Base-by-base conservation (phyloP, 2,888 invertebrate species). In the Eupithecia abbreviata region DNA sequence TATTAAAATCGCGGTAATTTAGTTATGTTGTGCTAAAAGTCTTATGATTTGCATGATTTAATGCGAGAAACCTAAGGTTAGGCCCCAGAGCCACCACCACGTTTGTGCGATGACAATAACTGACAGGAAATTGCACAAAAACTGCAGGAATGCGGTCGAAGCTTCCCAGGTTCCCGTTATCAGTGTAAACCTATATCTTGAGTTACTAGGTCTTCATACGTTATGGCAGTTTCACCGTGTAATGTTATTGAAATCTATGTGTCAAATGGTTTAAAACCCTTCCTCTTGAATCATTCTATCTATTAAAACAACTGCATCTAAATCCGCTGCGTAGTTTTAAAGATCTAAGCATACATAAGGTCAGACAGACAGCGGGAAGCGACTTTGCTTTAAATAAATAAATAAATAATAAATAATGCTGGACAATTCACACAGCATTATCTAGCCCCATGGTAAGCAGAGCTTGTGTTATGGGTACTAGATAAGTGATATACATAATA, bases 131-230 rank as follows among this genome's bases (percentile, higher is more conserved):
- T 70, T 66, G 45, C 65, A 12, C 43, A 69, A 78, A 78, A 77
- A 78, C 75, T 74, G 75, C 75, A 71, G 74, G 78, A 78, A 78
- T 78, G 78, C 76, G 78, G 78, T 74, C 72, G 76, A 55, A 71
- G 75, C 69, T 76, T 78, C 78, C 76, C 76, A 78, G 74, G 47
- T 68, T 67, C 78, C 78, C 78, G 78, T 78, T 78, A 78, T 78
- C 76, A 74, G 42, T 66, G 78, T 72, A 78, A 78, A 49, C 49
- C 49, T 72, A 78, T 78, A 76, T 18, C 65, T 71, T 49, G 49
- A 58, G 58, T 69, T 76, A 73, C 73, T 78, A 76, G 76, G 78
- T 76, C 78, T 78, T 78, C 78, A 45, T 42, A 4, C 15, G 10
- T 65, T 41, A 30, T 65, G 55, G 0, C n/a, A 3, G 58, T 55